Conservation (phyloP, 2,797 vertebrate species). For the Poecilia velifera region DNA sequence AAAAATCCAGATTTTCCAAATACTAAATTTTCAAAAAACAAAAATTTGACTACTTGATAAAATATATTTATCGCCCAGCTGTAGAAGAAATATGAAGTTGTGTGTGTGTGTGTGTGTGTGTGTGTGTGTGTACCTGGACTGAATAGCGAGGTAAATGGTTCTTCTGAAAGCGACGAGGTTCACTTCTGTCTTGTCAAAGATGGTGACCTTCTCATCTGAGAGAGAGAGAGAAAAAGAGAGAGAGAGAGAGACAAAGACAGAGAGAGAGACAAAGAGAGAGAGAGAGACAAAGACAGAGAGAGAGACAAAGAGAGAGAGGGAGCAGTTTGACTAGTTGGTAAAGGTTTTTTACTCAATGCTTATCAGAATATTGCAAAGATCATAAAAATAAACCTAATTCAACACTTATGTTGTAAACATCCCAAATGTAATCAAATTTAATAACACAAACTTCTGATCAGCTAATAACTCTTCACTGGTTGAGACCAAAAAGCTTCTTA, state of each 20-base stretch:
- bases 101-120: conserved; percentile 37
- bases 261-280: too few species aligned
- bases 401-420: background rate
- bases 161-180: conserved; percentile 96
- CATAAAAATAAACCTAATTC: background rate
- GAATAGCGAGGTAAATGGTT: conserved; percentile 98
- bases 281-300: too few species aligned
- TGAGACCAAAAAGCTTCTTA: background rate
- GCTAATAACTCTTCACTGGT: background rate
- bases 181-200: conserved; percentile 96
- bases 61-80: too few species aligned
- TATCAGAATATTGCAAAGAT: background rate
- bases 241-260: too few species aligned
- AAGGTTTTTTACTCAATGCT: background rate
- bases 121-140: conserved; percentile 88
- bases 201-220: conserved; percentile 89
- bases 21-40: too few species aligned
- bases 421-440: background rate
- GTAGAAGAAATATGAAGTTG: too few species aligned
- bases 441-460: background rate
- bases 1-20: too few species aligned
- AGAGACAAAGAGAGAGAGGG: accelerated
- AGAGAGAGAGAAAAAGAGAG: background rate
- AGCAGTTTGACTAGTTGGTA: background rate
- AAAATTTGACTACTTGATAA: too few species aligned